Percentiles rank a stretch among this genome's conserved stretches.
Evolutionary conservation across 2,113 vertebrate genomes (phyloP).

Genomic region (Ictidomys tridecemlineatus): DNA sequence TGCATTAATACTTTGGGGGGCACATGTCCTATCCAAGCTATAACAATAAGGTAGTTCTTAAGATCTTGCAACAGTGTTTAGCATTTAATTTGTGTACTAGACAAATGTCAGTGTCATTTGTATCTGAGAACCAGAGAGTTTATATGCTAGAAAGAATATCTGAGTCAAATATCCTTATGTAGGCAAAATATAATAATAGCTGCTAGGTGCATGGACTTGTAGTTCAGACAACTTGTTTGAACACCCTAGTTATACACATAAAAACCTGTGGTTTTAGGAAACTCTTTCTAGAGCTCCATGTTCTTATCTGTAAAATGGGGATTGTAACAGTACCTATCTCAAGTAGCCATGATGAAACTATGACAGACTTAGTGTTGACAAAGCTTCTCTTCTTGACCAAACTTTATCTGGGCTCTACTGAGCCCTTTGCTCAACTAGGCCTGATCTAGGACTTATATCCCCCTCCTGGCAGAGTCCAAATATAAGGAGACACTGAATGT

Average conservation of each 20-base stretch:
- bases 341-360: not conserved
- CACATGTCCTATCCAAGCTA: too few species aligned
- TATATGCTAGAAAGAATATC: not conserved
- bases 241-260: not conserved
- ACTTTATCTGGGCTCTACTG: not conserved
- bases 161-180: not conserved
- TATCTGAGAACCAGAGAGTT: not conserved
- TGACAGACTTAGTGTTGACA: not conserved
- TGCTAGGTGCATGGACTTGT: not conserved
- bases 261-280: not conserved
- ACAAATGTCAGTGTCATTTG: constrained; percentile 4
- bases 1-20: too few species aligned
- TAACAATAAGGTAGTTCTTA: not conserved
- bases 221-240: not conserved
- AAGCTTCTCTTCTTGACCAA: not conserved
- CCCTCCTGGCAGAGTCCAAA: not conserved
- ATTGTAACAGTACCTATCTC: not conserved
- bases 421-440: not conserved
- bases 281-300: not conserved
- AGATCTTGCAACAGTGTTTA: not conserved
- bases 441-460: not conserved
- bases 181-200: not conserved
- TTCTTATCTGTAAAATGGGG: not conserved
- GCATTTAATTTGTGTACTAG: not conserved
- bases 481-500: not conserved